Conservation (phyloP, 1,140 invertebrate species). For the Amphibalanus amphitrite region DNA sequence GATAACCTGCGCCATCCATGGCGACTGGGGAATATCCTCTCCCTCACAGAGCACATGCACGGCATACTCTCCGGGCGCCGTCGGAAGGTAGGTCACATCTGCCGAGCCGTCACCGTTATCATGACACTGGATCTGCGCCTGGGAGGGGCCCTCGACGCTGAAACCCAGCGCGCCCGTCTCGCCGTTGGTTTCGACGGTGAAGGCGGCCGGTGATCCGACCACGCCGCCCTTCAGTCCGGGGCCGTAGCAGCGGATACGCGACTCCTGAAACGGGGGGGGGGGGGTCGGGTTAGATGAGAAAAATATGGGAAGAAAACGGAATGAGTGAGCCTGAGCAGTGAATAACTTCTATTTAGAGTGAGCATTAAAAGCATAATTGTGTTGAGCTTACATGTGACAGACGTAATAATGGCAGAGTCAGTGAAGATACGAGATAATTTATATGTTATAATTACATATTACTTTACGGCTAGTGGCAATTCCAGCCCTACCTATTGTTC, state of each 20-base stretch:
- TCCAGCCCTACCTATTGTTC: background rate
- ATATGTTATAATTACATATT: background rate
- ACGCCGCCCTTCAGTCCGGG: conserved; percentile 53
- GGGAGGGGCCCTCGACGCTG: conserved; percentile 75
- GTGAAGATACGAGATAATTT: background rate
- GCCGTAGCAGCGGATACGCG: conserved; percentile 63
- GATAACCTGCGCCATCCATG: conserved; percentile 56
- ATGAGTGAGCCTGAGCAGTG: background rate
- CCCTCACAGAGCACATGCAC: conserved; percentile 63
- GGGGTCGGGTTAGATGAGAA: background rate
- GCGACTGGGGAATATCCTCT: conserved; percentile 61
- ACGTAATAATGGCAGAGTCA: background rate
- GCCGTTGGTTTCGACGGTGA: conserved; percentile 80
- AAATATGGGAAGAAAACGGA: background rate
- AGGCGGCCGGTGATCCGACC: conserved; percentile 62
- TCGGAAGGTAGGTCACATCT: conserved; percentile 65
- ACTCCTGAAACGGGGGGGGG: conserved; percentile 37
- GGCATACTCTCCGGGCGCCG: conserved; percentile 68
- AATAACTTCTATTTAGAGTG: background rate
- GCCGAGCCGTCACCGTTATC: conserved; percentile 79
- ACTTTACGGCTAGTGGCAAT: background rate
- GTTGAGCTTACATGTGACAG: background rate
- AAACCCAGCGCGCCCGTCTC: conserved; percentile 75
- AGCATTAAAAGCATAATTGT: background rate
- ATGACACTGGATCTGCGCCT: conserved; percentile 56